These are phyloP conservation scores for Labroides dimidiatus DNA, from an alignment of 2,797 vertebrate genomes.

Conservation along the genomic window DNA sequence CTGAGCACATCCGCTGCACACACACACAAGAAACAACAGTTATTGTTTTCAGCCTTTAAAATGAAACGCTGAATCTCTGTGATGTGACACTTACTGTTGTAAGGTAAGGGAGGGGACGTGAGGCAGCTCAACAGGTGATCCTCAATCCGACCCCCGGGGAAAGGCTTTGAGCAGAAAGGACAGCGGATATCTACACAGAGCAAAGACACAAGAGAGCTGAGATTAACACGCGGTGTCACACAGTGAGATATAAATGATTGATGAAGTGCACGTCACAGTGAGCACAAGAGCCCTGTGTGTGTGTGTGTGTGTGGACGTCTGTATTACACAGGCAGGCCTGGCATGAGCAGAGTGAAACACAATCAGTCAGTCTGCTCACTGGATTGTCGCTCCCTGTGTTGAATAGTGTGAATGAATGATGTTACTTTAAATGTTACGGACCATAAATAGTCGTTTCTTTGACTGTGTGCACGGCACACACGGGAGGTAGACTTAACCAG, in stretches of 20 bases:
- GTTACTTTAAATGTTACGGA: not conserved
- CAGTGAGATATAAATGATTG: constrained; percentile 31
- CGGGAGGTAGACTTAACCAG: not conserved
- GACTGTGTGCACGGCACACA: constrained; percentile 10
- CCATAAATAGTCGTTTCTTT: constrained; percentile 27
- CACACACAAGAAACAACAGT: constrained; percentile 26
- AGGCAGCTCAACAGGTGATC: constrained; percentile 88
- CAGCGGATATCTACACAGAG: constrained; percentile 81
- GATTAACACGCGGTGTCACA: constrained; percentile 31
- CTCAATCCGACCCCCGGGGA: constrained; percentile 84
- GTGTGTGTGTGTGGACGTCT: constrained; percentile 26
- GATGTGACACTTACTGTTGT: constrained; percentile 81
- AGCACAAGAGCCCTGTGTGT: not conserved
- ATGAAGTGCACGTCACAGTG: constrained; percentile 19
- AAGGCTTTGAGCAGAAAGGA: constrained; percentile 86
- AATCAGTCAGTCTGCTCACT: not conserved
- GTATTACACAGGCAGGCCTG: constrained; percentile 13
- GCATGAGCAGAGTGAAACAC: constrained; percentile 19
- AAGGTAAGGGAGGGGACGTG: constrained; percentile 84
- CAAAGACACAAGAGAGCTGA: constrained; percentile 37
- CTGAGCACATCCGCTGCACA: constrained; percentile 82
- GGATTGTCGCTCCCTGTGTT: not conserved
- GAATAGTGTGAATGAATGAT: constrained; percentile 1
- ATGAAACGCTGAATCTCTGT: constrained; percentile 16
- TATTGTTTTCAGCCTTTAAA: constrained; percentile 22